Percentiles rank a stretch among this genome's conserved stretches.
Conservation (phyloP, 2,797 vertebrate genomes). For the Coregonus ussuriensis region DNA sequence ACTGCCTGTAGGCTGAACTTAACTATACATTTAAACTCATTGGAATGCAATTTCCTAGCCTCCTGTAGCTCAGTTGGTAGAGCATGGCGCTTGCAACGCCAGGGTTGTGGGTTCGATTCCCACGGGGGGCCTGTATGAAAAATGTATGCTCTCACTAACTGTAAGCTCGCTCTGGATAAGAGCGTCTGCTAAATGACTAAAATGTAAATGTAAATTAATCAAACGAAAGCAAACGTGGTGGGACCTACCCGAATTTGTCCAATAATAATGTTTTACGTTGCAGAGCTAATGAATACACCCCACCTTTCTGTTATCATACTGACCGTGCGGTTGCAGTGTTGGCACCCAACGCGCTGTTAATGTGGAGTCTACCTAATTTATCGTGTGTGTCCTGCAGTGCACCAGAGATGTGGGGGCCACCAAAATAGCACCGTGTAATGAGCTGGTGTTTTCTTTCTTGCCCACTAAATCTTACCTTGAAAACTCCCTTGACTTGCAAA, state of each 20-base stretch:
- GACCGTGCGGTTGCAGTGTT: conserved; percentile 18
- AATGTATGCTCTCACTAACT: no score
- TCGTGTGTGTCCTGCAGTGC: conserved; percentile 8
- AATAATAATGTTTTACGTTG: background rate
- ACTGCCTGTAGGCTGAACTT: no score
- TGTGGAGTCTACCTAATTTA: conserved; percentile 24
- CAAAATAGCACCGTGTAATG: conserved; percentile 11
- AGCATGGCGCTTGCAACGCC: no score
- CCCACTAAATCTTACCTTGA: background rate
- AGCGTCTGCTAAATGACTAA: no score
- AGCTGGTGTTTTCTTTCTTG: conserved; percentile 9
- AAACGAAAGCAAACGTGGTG: no score
- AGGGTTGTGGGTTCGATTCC: no score
- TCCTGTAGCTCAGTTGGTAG: no score
- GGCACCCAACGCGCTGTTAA: conserved; percentile 9
- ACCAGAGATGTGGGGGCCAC: background rate
- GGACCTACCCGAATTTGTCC: background rate
- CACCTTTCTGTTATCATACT: conserved; percentile 10
- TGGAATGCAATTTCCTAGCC: no score
- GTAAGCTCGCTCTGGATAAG: no score
- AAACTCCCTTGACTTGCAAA: background rate
- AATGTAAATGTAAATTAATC: no score
- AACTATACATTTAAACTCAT: no score
- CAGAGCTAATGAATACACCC: background rate
- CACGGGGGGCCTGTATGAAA: no score